These are phyloP conservation scores for Brachylomia viminalis DNA, from an alignment of 2,888 invertebrate species.

Conservation along the genomic window DNA sequence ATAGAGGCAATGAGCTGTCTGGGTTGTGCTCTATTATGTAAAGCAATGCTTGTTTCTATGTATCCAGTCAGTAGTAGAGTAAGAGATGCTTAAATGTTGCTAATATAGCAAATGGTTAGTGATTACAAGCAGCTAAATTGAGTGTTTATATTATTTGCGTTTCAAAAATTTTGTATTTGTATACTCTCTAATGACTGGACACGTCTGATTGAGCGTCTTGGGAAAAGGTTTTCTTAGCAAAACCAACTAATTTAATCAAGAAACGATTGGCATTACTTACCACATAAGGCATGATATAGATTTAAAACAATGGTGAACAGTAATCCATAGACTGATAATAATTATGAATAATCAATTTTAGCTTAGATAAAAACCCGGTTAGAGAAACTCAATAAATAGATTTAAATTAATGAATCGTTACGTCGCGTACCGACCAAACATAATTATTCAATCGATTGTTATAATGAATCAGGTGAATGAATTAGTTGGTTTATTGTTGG, in stretches of 20 bases:
- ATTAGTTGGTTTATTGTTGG: conserved; percentile 32
- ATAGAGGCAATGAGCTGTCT: conserved; percentile 95
- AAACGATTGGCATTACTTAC: conserved; percentile 3
- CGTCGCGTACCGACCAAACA: conserved; percentile 3
- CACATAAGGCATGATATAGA: conserved; percentile 23
- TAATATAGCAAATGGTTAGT: not conserved
- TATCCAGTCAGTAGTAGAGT: conserved; percentile 21
- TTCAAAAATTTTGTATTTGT: conserved; percentile 12
- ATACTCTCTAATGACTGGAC: conserved; percentile 11
- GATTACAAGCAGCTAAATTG: conserved; percentile 3
- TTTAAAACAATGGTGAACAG: conserved; percentile 17
- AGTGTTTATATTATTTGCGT: not conserved
- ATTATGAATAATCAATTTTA: conserved; percentile 36
- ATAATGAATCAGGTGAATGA: conserved; percentile 20
- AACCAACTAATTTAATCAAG: conserved; percentile 34
- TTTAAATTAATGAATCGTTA: conserved; percentile 22
- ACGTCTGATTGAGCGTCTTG: not conserved
- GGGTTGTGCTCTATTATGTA: conserved; percentile 97
- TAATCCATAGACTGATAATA: conserved; percentile 51
- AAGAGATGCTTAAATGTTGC: conserved; percentile 5
- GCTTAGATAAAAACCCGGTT: conserved; percentile 14
- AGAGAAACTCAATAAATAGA: conserved; percentile 22
- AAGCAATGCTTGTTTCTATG: not conserved
- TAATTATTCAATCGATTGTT: conserved; percentile 41
- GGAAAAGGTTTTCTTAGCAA: conserved; percentile 20